Evolutionary conservation across 2,797 vertebrate genomes (phyloP).

Genomic region (Lagothrix lagotricha): DNA sequence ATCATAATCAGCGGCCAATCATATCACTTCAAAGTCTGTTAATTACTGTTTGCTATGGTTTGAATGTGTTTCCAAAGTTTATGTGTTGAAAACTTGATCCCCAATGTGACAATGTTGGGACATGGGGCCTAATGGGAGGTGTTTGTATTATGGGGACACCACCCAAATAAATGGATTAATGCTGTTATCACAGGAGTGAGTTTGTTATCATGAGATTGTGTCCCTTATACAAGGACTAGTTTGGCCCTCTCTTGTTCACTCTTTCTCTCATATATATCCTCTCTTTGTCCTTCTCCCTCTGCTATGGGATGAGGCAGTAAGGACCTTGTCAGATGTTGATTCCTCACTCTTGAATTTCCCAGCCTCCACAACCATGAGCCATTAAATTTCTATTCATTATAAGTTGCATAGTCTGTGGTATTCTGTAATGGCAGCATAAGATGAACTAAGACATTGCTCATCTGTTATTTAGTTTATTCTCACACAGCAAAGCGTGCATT

Average conservation of each 20-base stretch:
- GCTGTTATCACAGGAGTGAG: not conserved
- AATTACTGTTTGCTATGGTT: not conserved
- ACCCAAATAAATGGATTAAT: no score
- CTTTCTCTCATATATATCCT: not conserved
- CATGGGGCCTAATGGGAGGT: not conserved
- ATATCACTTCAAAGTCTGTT: not conserved
- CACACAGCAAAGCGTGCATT: not conserved
- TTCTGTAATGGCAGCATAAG: not conserved
- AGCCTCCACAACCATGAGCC: not conserved
- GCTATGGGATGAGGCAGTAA: not conserved
- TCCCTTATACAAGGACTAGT: not conserved
- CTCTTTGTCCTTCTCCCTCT: not conserved
- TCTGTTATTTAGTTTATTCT: not conserved
- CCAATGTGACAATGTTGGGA: not conserved
- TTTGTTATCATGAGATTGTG: not conserved
- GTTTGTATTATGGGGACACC: not conserved
- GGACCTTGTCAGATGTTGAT: not conserved
- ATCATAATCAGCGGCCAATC: not conserved
- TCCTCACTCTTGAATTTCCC: not conserved
- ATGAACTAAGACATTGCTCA: not conserved
- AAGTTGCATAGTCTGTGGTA: not conserved
- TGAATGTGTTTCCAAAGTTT: not conserved
- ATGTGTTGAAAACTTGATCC: not conserved
- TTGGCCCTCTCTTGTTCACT: not conserved
- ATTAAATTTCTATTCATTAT: not conserved